Base-by-base conservation (phyloP, 2,113 vertebrate species). In the Protobothrops flavoviridis region DNA sequence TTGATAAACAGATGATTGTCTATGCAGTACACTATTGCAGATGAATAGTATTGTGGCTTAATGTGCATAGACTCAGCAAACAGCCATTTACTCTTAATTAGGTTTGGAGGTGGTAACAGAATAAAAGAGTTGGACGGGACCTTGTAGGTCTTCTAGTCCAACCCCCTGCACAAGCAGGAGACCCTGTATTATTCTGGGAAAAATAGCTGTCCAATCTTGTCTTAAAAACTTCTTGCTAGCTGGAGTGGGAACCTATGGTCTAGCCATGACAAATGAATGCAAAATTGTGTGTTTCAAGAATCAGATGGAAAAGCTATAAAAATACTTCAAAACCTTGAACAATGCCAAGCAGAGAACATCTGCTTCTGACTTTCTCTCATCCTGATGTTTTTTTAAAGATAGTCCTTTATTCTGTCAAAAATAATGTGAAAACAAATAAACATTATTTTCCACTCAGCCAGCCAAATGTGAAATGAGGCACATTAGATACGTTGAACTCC, bases 211-310 rank as follows among this genome's bases (percentile, higher is more conserved):
- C 29, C 64, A 69, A 15, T 69, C 26, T n/a, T 29, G n/a, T 64
- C 61, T 64, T 91, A 15, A 57, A 21, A 48, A 20, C 15, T 50
- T 24, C 5, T 86, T 86, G 39, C 45, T 59, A 17, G 17, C 13
- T 48, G 33, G 39, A 1, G 8, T 33, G 45, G 45, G 24, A 2
- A 45, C 50, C 91, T 88, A 52, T 52, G 69, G 88, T 92, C 59
- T 74, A 92, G 23, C 91, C 59, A 74, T 55, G 86, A 89, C 24
- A 74, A 92, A 92, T 74, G 57, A 89, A 88, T 89, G 13, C 50
- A 87, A 43, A 69, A 15, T 21, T 61, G 43, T 50, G 64, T 39
- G n/a, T 69, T 92, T 88, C 57, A 88, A 59, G 48, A 88, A 12
- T 57, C 45, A 87, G 45, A 39, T 64, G 55, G 4, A 87, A 61